Evolutionary conservation across 2,113 vertebrate species (phyloP).

Genomic region (Pelecanoides urinatrix): DNA sequence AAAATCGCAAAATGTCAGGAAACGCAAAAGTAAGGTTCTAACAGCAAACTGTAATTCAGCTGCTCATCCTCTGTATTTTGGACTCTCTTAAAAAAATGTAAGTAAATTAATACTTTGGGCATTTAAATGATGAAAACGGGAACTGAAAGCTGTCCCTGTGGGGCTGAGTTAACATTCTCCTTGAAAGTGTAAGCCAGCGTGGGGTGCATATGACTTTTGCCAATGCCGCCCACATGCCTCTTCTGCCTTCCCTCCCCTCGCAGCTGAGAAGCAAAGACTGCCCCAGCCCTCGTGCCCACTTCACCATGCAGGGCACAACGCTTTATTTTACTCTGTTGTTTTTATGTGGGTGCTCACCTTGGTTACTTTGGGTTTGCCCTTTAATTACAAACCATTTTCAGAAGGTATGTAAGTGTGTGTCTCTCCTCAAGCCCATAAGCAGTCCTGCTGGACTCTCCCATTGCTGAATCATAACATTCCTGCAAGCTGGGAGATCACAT

Average conservation of each 20-base stretch:
- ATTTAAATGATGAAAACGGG: neutral
- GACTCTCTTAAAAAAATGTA: neutral
- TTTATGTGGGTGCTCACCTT: neutral
- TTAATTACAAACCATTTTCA: neutral
- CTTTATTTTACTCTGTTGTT: neutral
- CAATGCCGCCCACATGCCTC: rapidly evolving
- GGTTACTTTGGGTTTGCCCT: neutral
- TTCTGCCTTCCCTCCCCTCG: neutral
- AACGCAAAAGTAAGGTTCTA: neutral
- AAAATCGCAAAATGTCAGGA: neutral
- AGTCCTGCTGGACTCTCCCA: neutral
- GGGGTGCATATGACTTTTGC: neutral
- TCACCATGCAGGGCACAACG: neutral
- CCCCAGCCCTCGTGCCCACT: neutral
- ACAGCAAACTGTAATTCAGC: neutral
- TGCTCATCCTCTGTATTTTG: neutral
- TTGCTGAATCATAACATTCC: neutral
- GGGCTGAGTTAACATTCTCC: neutral
- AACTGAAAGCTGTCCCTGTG: neutral
- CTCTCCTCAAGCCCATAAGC: neutral
- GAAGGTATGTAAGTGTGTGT: neutral
- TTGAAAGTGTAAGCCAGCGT: neutral
- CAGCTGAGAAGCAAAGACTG: neutral
- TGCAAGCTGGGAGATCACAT: neutral
- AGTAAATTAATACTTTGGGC: neutral